Evolutionary conservation across 1,140 invertebrate species (phyloP).

Genomic region (Drosophila sturtevanti): DNA sequence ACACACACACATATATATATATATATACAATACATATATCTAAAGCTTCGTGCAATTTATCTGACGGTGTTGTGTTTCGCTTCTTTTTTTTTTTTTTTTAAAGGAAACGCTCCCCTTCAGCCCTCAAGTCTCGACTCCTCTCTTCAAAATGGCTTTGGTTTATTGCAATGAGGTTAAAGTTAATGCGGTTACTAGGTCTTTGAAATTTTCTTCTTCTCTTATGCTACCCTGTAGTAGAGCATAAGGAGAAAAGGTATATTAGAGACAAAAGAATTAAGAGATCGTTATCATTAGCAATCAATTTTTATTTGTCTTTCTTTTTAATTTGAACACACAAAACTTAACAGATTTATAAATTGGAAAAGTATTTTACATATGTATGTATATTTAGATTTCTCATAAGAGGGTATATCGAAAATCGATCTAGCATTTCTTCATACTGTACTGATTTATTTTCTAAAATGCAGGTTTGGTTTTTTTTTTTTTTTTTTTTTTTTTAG

Average conservation of each 20-base stretch:
- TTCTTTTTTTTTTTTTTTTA: background rate
- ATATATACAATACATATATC: background rate
- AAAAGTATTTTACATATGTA: too few species aligned
- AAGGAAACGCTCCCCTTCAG: background rate
- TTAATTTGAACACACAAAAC: too few species aligned
- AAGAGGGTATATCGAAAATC: too few species aligned
- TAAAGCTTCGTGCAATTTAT: slow-evolving; percentile 51
- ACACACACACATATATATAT: background rate
- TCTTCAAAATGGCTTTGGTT: slow-evolving; percentile 21
- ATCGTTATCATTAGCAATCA: too few species aligned
- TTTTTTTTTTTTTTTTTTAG: background rate
- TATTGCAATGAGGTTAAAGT: slow-evolving; percentile 49
- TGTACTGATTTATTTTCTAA: slow-evolving; percentile 2
- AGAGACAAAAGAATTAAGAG: background rate
- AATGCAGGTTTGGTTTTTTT: background rate
- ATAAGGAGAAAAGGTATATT: background rate
- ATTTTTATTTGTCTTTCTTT: too few species aligned
- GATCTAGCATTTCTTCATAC: too few species aligned
- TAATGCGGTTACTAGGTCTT: slow-evolving; percentile 36
- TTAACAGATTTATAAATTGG: too few species aligned
- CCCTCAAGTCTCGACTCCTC: background rate
- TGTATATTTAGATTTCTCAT: too few species aligned
- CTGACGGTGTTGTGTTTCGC: slow-evolving; percentile 37
- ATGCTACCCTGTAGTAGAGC: background rate
- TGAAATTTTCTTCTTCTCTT: slow-evolving; percentile 28